phyloP scores from a whole-genome alignment of 2,113 vertebrate genomes.

The Gopherus flavomarginatus region DNA sequence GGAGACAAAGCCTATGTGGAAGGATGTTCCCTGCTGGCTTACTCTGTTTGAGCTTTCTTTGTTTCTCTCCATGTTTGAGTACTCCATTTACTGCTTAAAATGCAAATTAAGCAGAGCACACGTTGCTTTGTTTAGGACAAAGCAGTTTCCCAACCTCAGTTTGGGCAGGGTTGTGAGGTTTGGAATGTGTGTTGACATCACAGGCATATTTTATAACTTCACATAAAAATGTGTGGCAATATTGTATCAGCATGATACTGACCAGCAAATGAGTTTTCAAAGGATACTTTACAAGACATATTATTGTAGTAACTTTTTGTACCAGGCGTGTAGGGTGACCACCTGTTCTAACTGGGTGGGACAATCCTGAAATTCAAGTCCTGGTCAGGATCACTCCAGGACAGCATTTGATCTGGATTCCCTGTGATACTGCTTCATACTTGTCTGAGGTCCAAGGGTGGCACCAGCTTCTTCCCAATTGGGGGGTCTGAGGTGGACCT shows the following conservation, averaged over 20 bases:
- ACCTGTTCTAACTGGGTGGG: too few relatives aligned
- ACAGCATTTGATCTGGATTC: too few relatives aligned
- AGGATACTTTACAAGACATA: not conserved
- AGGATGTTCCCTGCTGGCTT: not conserved
- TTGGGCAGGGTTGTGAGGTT: not conserved
- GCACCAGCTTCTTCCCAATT: too few relatives aligned
- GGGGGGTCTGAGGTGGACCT: too few relatives aligned
- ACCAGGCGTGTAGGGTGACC: not conserved
- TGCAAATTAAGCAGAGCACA: not conserved
- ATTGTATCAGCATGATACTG: not conserved
- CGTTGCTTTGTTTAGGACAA: not conserved
- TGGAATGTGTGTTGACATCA: not conserved
- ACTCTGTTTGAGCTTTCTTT: not conserved
- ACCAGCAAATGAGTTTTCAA: not conserved
- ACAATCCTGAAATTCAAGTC: too few relatives aligned
- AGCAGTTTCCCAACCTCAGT: not conserved
- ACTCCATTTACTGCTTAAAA: not conserved
- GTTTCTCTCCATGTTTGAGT: not conserved
- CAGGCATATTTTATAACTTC: not conserved
- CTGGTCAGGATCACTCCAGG: too few relatives aligned
- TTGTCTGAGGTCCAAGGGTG: too few relatives aligned
- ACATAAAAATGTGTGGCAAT: not conserved
- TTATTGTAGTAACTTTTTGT: not conserved
- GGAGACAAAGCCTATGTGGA: not conserved
- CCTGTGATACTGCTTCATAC: too few relatives aligned